Evolutionary conservation across 2,113 vertebrate species (phyloP), one percentile per base, ranked within the genome.

Genomic region (Apistogramma diplotaenia): DNA sequence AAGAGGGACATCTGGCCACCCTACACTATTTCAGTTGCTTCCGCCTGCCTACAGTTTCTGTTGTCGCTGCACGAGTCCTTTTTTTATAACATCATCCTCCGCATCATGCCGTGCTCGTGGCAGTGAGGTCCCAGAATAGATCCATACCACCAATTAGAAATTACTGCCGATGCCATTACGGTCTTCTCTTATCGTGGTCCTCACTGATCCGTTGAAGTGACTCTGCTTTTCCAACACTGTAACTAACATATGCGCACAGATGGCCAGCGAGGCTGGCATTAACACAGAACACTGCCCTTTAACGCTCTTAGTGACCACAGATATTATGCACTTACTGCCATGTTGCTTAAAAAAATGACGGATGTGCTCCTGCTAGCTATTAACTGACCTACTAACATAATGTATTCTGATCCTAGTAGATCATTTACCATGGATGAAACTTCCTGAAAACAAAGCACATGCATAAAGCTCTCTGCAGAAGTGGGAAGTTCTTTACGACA

Each of bases 321-420:
- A 81, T 54, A 71, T 43, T 43, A 77, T 43, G n/a, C 61, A 6
- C 60, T 70, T 78, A 55, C 67, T 53, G 35, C 43, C 49, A 6
- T 80, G 87, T 87, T 53, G 87, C 90, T 82, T 92, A 61, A 83
- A 23, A 31, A 82, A 87, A 80, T 76, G 82, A 21, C 4, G 1
- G 43, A 70, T 51, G 62, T 31, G 60, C 72, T 78, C 60, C 78
- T 58, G 61, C 82, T 40, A 78, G 62, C 85, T 65, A 85, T 90
- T 67, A 85, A 85, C 55, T 19, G 23, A 83, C 0, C 85, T 77
- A 89, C 85, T 89, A 90, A 80, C 76, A 76, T 56, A 70, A 82
- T 46, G 62, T 37, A 70, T 72, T 74, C 67, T 62, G 67, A 46
- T 81, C 71, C 67, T 53, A 25, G 46, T 3, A 60, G 74, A 78